These are phyloP conservation scores for Phodopus roborovskii DNA, from an alignment of 2,113 vertebrate species.

Conservation along the genomic window DNA sequence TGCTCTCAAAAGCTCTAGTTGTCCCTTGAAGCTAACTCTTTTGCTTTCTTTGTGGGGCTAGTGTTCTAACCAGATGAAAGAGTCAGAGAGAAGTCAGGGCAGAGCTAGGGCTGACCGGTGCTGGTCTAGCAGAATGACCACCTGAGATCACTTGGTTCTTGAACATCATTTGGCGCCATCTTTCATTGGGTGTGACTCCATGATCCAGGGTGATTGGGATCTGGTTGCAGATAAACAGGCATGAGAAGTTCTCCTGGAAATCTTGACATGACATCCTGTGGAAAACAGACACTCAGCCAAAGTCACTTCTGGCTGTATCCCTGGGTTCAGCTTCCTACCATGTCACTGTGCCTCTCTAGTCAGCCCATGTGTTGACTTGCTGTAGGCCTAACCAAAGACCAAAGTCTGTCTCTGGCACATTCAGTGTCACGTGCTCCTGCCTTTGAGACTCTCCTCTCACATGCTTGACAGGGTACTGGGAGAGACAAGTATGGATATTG, in stretches of 20 bases:
- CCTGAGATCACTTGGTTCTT: constrained; percentile 51
- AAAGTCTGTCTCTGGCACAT: neutral
- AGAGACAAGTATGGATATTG: neutral
- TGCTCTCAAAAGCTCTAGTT: neutral
- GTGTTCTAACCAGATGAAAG: neutral
- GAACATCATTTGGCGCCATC: constrained; percentile 76
- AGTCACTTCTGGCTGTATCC: neutral
- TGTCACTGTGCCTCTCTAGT: neutral
- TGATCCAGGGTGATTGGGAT: constrained; percentile 80
- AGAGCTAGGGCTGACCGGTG: neutral
- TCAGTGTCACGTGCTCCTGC: neutral
- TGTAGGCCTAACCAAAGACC: neutral
- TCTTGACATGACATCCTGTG: constrained; percentile 86
- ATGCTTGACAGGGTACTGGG: neutral
- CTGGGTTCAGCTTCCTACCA: neutral
- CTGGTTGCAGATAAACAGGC: constrained; percentile 83
- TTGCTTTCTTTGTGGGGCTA: neutral
- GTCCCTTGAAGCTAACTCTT: neutral
- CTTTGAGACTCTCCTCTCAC: neutral
- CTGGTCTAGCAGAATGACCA: neutral
- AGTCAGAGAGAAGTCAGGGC: neutral
- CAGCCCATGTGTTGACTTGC: neutral
- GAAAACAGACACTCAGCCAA: neutral
- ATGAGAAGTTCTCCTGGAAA: constrained; percentile 84
- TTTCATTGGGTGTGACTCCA: neutral